A percentile compares a stretch with the other conserved stretches of the same genome.
These are phyloP conservation scores for Karalla daura DNA, from an alignment of 2,797 vertebrate genomes.

Conservation along the genomic window DNA sequence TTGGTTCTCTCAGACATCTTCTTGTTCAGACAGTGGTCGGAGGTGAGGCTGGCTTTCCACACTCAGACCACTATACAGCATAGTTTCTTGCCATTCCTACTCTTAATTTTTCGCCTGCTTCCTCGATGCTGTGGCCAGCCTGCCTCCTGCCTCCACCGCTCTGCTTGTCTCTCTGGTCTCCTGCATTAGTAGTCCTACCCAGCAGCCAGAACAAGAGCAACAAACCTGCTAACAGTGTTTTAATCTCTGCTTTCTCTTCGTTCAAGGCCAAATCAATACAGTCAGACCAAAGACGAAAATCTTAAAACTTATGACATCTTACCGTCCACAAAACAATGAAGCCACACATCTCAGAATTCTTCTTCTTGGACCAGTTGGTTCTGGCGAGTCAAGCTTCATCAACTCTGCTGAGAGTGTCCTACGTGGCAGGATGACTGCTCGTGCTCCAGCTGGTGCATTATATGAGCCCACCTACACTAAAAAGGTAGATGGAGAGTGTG, in stretches of 20 bases:
- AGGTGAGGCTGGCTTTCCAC: too few relatives aligned
- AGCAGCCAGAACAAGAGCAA: too few relatives aligned
- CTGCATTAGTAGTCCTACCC: too few relatives aligned
- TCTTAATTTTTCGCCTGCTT: too few relatives aligned
- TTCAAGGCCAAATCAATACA: background rate
- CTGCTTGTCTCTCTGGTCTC: too few relatives aligned
- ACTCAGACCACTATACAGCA: too few relatives aligned
- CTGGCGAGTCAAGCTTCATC: conserved; percentile 82
- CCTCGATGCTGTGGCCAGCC: too few relatives aligned
- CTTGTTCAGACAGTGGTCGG: too few relatives aligned
- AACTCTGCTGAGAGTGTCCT: conserved; percentile 78
- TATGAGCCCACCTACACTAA: background rate
- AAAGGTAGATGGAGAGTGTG: background rate
- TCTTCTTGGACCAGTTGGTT: conserved; percentile 74
- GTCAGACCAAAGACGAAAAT: rapidly evolving
- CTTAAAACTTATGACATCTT: conserved; percentile 6
- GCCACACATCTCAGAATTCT: conserved; percentile 69
- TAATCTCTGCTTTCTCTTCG: background rate
- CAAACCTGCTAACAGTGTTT: too few relatives aligned
- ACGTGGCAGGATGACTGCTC: background rate
- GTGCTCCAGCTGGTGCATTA: rapidly evolving
- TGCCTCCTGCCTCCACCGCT: too few relatives aligned
- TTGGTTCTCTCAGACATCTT: too few relatives aligned
- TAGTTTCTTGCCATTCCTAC: too few relatives aligned
- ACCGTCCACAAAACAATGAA: background rate